Evolutionary conservation across 2,797 vertebrate species (phyloP), one percentile per base, ranked within the genome.

Genomic region (Xenentodon cancila): DNA sequence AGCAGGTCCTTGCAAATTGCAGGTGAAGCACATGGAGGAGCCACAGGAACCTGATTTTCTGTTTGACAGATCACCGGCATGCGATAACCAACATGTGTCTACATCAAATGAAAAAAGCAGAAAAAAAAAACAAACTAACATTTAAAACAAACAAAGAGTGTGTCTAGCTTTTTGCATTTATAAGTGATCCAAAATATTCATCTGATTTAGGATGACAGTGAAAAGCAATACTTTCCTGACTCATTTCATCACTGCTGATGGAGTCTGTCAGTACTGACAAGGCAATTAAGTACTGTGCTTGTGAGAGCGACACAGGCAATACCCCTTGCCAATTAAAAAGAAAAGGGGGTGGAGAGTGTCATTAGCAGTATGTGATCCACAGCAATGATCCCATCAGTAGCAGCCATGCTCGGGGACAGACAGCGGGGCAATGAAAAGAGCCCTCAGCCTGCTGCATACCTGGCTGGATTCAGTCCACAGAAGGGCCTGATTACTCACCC

Each of bases 311-410:
- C 55, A 66, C 64, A 49, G 25, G 52, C 61, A 51, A 48, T 65
- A 37, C 64, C 71, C 57, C 12, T 7, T 25, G 56, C 63, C 79
- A 79, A 71, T 84, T 76, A 84, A 66, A 69, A 27, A 34, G 43
- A 32, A 52, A 47, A 21, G 16, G 47, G 65, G 32, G 49, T 55
- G 73, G 25, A 42, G 22, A 53, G 68, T 64, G 68, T 71, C 93
- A 92, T 92, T 91, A 93, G 92, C 84, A 75, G 78, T 53, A 77
- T 40, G 79, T 56, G 85, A 81, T 84, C 86, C 81, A 57, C 73
- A 77, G 81, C 86, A 79, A 73, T 92, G 91, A 94, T 93, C 93
- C 91, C 89, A 93, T 94, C 93, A 93, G 88, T 75, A 86, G 70
- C 77, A 73, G 86, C 85, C 61, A 54, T 18, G 55, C 71, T 61